Conservation (phyloP, 2,797 vertebrate species). For the Galaxias olidus region DNA sequence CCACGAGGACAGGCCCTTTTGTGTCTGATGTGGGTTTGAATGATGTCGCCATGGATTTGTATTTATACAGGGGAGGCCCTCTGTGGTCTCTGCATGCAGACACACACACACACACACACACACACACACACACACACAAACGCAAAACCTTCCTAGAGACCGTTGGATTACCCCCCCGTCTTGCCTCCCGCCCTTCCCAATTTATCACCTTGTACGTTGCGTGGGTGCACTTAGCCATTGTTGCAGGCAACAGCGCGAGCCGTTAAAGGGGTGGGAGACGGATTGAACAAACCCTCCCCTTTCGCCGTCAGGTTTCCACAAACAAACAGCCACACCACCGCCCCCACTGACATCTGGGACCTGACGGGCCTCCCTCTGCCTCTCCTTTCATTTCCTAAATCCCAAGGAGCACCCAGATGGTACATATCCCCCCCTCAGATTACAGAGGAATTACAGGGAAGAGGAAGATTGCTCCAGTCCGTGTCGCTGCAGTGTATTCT, state of each 20-base stretch:
- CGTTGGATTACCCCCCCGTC: conserved; percentile 37
- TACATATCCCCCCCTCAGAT: conserved; percentile 42
- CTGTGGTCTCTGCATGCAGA: conserved; percentile 8
- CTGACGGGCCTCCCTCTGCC: not conserved
- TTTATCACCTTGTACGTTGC: conserved; percentile 42
- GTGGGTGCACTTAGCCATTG: conserved; percentile 15
- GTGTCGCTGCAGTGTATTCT: no score
- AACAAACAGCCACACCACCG: conserved; percentile 5
- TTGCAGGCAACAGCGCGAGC: conserved; percentile 1
- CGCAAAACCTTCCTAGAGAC: conserved; percentile 21
- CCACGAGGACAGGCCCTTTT: conserved; percentile 10
- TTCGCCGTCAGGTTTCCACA: conserved; percentile 10
- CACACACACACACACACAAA: not conserved
- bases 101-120: conserved; percentile 4
- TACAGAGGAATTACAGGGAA: conserved; percentile 41
- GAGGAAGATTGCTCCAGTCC: not conserved
- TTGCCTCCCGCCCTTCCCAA: conserved; percentile 23
- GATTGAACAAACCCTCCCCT: not conserved
- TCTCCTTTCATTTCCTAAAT: conserved; percentile 16
- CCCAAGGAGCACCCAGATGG: conserved; percentile 41
- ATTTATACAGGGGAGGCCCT: conserved; percentile 19
- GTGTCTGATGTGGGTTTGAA: conserved; percentile 20
- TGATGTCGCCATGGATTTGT: conserved; percentile 17
- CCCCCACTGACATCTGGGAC: conserved; percentile 47
- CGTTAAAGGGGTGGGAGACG: not conserved